phyloP scores from a whole-genome alignment of 2,888 invertebrate genomes.

The Ochropleura leucogaster region DNA sequence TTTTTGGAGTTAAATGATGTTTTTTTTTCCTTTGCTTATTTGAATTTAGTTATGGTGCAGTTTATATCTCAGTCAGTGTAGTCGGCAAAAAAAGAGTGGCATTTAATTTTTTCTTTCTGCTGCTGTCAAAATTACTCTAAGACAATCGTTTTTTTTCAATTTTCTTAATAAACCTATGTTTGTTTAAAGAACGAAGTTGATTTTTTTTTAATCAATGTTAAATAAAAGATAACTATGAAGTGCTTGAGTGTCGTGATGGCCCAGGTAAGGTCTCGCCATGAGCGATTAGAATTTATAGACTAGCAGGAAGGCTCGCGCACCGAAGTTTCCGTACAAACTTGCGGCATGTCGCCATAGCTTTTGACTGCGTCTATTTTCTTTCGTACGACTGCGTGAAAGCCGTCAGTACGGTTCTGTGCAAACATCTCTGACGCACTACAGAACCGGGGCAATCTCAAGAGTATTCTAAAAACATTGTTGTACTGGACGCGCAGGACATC shows the following conservation, averaged over 20 bases:
- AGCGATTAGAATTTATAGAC: no score
- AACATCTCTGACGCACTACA: no score
- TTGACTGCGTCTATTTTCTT: no score
- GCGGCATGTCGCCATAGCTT: no score
- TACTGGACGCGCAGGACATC: no score
- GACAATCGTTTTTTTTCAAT: neutral
- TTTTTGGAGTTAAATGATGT: constrained; percentile 45
- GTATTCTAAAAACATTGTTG: no score
- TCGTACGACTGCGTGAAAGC: no score
- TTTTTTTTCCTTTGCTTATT: constrained; percentile 4
- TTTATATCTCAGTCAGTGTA: neutral
- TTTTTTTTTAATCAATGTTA: neutral
- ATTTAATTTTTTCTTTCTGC: neutral
- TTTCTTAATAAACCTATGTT: neutral
- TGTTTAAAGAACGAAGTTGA: neutral
- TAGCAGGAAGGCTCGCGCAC: no score
- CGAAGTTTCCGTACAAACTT: no score
- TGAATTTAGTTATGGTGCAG: neutral
- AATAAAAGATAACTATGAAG: neutral
- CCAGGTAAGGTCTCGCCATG: no score
- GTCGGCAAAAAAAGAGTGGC: neutral
- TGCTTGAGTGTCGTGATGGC: neutral
- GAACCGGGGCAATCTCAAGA: no score
- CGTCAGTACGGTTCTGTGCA: no score
- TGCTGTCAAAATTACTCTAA: neutral